A percentile compares a stretch with the other conserved stretches of the same genome.
Evolutionary conservation across 92 coral and sea anemone species (phyloP).

Genomic region (Siderastrea radians): DNA sequence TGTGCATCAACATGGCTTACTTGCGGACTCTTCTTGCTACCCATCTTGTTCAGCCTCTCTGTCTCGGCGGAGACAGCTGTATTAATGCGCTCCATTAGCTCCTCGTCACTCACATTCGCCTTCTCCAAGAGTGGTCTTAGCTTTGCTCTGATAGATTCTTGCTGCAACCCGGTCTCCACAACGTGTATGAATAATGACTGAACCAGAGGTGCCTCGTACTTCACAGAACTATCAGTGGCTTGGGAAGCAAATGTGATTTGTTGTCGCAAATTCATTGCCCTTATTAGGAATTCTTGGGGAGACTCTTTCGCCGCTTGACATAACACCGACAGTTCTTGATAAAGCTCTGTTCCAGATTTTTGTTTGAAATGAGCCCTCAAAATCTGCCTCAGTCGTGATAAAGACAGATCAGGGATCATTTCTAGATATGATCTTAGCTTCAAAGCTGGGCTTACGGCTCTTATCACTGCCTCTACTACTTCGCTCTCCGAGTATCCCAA

Average conservation of each 20-base stretch:
- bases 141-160: slow-evolving; percentile 60
- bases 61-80: neutral
- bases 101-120: slow-evolving; percentile 53
- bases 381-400: slow-evolving; percentile 24
- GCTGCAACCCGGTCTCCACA: slow-evolving; percentile 50
- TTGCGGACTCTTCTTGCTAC: neutral
- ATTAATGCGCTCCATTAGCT: neutral
- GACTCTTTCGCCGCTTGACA: slow-evolving; percentile 19
- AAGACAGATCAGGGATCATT: slow-evolving; percentile 43
- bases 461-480: slow-evolving; percentile 69
- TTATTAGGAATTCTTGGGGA: slow-evolving; percentile 63
- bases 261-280: slow-evolving; percentile 54
- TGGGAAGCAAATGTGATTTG: slow-evolving; percentile 60
- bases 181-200: slow-evolving; percentile 61
- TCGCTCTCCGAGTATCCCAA: slow-evolving; percentile 54
- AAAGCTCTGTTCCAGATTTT: slow-evolving; percentile 69
- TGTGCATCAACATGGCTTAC: neutral
- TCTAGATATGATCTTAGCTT: slow-evolving; percentile 61
- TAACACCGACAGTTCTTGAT: neutral
- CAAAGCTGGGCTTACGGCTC: slow-evolving; percentile 49
- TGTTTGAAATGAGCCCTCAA: slow-evolving; percentile 64
- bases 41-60: neutral
- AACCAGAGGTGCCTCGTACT: slow-evolving; percentile 52
- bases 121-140: slow-evolving; percentile 54
- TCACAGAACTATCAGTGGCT: slow-evolving; percentile 40